Conservation (phyloP, 2,888 invertebrate species). For the Baronia brevicornis region DNA sequence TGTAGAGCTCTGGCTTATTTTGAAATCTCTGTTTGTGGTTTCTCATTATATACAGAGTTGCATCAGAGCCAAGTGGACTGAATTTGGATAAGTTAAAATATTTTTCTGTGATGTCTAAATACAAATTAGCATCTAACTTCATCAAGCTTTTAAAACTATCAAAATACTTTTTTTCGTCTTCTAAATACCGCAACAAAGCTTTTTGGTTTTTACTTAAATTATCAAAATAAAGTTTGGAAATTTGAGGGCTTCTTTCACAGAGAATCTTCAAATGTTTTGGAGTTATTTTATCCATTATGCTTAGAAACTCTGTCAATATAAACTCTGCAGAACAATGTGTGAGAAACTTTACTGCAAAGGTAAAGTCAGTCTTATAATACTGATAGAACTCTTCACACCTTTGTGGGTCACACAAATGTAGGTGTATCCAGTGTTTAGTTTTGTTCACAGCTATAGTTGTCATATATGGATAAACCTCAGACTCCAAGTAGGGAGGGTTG, state of each 20-base stretch:
- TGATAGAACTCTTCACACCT: constrained; percentile 42
- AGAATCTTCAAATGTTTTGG: constrained; percentile 37
- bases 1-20: constrained; percentile 40
- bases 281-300: constrained; percentile 32
- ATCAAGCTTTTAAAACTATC: constrained; percentile 33
- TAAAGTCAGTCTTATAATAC: constrained; percentile 33
- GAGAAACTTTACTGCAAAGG: constrained; percentile 38
- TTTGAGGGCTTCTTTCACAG: constrained; percentile 35
- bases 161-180: constrained; percentile 26
- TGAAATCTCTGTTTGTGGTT: constrained; percentile 33
- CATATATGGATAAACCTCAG: constrained; percentile 44
- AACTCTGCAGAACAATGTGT: constrained; percentile 34
- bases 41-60: constrained; percentile 36
- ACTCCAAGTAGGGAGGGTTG: constrained; percentile 43
- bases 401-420: constrained; percentile 28
- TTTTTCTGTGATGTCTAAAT: constrained; percentile 39
- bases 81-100: constrained; percentile 26
- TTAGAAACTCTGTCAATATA: constrained; percentile 28
- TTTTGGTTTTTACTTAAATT: constrained; percentile 25
- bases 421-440: constrained; percentile 42
- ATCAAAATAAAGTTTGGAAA: constrained; percentile 38
- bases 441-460: constrained; percentile 37
- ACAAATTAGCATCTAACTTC: constrained; percentile 33
- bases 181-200: constrained; percentile 25
- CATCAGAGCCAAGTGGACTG: constrained; percentile 22